Base-by-base conservation (phyloP, 2,113 vertebrate species). In the Sinocyclocheilus rhinocerous region DNA sequence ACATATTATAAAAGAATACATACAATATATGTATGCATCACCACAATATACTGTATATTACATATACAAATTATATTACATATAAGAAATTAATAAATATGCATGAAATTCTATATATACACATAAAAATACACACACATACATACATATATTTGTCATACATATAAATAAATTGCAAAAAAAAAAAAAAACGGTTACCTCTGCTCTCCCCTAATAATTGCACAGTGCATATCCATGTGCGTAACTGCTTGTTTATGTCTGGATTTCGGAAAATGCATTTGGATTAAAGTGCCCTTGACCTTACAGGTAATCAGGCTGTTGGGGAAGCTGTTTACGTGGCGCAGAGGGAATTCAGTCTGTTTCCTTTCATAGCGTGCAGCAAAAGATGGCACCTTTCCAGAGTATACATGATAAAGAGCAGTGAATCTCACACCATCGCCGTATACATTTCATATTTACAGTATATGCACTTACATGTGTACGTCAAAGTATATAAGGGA, bases 271-370 rank as follows among this genome's bases (percentile, higher is more conserved):
- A 81, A 81, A 81, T 24, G 45, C 57, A 45, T 65, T 81, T 39
- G 33, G 77, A 61, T 79, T 63, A 45, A 80, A 81, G 36, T 26
- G n/a, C 59, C 36, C 36, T 81, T 81, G 78, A 81, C 36, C 59
- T 81, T 65, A 63, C n/a, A 81, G n/a, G 78, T 65, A 65, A 65
- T 45, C 78, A 81, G 4, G 57, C 39, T 63, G 33, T 80, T 80
- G 33, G 55, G 33, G 36, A 80, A 80, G 12, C 57, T 63, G 78
- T 81, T 81, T 26, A 65, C 26, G 0, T 4, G 52, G 13, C 3
- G 4, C 33, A 39, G 48, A 83, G 72, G 72, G 61, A 84, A 78
- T 29, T 75, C 70, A 73, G 39, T 13, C 50, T 36, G 22, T 70
- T 67, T 84, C 75, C 13, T n/a, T 69, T 67, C 39, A 22, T 42